A percentile compares a stretch with the other conserved stretches of the same genome.
Conservation (phyloP, 2,797 vertebrate species). For the Arnoldichthys spilopterus region DNA sequence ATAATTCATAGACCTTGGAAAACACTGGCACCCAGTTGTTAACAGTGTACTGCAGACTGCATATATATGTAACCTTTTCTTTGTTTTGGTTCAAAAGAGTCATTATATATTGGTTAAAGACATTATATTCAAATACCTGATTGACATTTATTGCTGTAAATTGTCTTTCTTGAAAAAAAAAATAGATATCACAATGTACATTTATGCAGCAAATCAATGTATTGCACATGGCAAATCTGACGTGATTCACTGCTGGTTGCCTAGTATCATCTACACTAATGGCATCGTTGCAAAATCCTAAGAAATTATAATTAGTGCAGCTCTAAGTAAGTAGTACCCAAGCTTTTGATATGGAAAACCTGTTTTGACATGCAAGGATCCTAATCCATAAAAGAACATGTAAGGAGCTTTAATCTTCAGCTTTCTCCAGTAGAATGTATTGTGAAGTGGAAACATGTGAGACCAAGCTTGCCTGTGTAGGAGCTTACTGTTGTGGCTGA, state of each 20-base stretch:
- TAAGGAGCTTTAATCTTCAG: constrained; percentile 49
- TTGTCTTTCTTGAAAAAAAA: background rate
- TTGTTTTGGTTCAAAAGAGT: background rate
- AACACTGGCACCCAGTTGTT: background rate
- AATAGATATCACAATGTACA: background rate
- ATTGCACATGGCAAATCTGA: background rate
- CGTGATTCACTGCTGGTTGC: background rate
- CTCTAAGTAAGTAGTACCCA: background rate
- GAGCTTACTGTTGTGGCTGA: background rate
- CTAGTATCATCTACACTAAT: background rate
- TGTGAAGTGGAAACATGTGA: constrained; percentile 26
- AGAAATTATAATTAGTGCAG: constrained; percentile 12
- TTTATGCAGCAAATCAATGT: background rate
- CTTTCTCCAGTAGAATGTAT: constrained; percentile 26
- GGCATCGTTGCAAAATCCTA: background rate
- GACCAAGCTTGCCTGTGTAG: constrained; percentile 1
- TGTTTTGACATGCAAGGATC: constrained; percentile 9
- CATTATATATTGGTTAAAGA: background rate
- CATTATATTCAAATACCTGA: background rate
- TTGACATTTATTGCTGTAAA: background rate
- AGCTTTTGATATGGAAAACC: constrained; percentile 51
- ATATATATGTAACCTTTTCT: too few relatives aligned
- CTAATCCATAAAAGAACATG: constrained; percentile 34
- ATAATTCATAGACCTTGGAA: constrained; percentile 9
- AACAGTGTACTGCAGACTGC: too few relatives aligned